These are phyloP conservation scores for Sebastes trivittatus DNA, from an alignment of 2,797 vertebrate species.

Conservation along the genomic window DNA sequence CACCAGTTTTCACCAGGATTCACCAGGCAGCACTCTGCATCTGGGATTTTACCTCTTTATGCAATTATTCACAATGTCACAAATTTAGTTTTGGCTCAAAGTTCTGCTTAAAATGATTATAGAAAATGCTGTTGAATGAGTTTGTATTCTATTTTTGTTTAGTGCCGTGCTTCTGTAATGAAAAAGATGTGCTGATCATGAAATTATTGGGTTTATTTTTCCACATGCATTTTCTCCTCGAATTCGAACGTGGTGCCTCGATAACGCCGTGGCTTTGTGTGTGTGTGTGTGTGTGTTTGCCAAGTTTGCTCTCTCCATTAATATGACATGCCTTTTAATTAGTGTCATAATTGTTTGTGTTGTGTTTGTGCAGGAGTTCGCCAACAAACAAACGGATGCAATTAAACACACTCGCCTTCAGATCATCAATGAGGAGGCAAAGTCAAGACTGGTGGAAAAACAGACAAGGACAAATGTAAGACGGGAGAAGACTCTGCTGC, in stretches of 20 bases:
- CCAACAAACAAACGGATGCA: constrained; percentile 79
- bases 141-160: background rate
- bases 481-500: constrained; percentile 32
- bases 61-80: constrained; percentile 13
- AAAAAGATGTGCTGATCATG: constrained; percentile 2
- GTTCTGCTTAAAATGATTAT: constrained; percentile 20
- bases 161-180: background rate
- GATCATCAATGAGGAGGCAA: constrained; percentile 73
- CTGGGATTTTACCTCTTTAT: constrained; percentile 9
- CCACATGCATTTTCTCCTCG: background rate
- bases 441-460: constrained; percentile 62
- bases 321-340: constrained; percentile 80
- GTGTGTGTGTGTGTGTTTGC: constrained; percentile 44
- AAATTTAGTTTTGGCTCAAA: constrained; percentile 20
- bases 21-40: constrained; percentile 14
- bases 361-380: constrained; percentile 80
- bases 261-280: background rate
- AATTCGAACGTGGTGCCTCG: constrained; percentile 23
- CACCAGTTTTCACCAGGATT: too few species aligned
- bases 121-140: background rate
- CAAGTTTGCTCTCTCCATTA: constrained; percentile 66
- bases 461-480: constrained; percentile 65
- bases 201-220: constrained; percentile 25
- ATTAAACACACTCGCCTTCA: constrained; percentile 76
- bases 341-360: constrained; percentile 80